Percentiles rank a stretch among this genome's conserved stretches.
Conservation (phyloP, 2,113 vertebrate genomes). For the Orientallactaga bullata region DNA sequence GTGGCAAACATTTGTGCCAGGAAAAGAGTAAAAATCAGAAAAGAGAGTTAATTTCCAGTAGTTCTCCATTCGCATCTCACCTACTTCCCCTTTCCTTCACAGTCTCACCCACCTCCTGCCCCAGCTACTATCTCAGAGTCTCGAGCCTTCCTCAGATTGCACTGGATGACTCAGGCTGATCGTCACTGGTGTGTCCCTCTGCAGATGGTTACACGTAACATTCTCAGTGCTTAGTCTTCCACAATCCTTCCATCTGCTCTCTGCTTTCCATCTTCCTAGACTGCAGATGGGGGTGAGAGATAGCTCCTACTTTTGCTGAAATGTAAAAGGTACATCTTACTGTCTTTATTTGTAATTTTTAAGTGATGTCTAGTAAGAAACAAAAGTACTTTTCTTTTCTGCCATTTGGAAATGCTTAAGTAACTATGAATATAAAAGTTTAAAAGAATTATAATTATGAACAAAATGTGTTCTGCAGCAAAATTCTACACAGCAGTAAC, state of each 20-base stretch:
- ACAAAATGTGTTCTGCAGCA: constrained; percentile 15
- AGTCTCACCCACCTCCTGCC: neutral
- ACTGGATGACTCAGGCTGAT: neutral
- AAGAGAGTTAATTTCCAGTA: constrained; percentile 34
- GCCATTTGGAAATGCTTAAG: constrained; percentile 26
- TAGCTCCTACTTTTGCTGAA: neutral
- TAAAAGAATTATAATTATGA: neutral
- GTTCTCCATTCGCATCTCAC: neutral
- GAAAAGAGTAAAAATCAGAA: neutral
- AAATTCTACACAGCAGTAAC: constrained; percentile 2
- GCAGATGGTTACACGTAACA: constrained; percentile 35
- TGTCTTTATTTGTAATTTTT: constrained; percentile 27
- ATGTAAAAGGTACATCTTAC: neutral
- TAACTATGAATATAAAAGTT: constrained; percentile 45
- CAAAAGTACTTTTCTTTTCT: constrained; percentile 35
- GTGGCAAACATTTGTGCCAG: neutral
- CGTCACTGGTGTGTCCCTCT: neutral
- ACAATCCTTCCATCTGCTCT: constrained; percentile 11
- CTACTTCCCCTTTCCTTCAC: neutral
- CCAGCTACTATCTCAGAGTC: neutral
- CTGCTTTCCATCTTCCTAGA: neutral
- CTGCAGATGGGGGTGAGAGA: neutral
- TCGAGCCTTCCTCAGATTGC: neutral
- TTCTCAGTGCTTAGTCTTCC: constrained; percentile 6
- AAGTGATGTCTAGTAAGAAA: neutral